phyloP scores from a whole-genome alignment of 2,113 vertebrate genomes.

The Dromaius novaehollandiae region DNA sequence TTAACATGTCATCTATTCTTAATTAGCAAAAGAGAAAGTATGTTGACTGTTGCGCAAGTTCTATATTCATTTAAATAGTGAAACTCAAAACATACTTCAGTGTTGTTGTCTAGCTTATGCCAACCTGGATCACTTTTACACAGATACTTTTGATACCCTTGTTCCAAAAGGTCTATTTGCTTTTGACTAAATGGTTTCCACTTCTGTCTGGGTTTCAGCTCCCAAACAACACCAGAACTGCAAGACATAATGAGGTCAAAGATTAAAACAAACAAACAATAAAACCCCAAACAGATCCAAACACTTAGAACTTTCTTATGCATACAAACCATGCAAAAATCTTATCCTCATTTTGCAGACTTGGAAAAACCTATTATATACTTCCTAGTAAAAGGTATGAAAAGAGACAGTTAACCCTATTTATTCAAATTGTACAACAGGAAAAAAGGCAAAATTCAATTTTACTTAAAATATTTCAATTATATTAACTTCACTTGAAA shows the following conservation, averaged over 20 bases:
- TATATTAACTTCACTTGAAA: not conserved
- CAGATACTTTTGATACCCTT: constrained; percentile 83
- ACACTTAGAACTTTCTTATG: not conserved
- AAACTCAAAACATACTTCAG: constrained; percentile 81
- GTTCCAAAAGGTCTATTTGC: constrained; percentile 89
- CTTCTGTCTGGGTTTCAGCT: constrained; percentile 88
- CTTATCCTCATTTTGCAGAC: not conserved
- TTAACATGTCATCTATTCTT: not conserved
- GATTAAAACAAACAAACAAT: not conserved
- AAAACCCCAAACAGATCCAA: not conserved
- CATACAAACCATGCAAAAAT: not conserved
- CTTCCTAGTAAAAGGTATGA: not conserved
- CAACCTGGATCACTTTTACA: constrained; percentile 71
- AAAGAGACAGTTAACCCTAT: not conserved
- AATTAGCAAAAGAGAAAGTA: not conserved
- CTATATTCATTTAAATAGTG: not conserved
- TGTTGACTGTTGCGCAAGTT: not conserved
- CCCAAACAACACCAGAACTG: constrained; percentile 96
- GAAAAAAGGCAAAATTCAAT: not conserved
- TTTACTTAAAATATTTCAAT: not conserved
- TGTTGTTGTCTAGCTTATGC: constrained; percentile 84
- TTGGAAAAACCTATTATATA: not conserved
- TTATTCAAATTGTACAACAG: not conserved
- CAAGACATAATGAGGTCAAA: not conserved
- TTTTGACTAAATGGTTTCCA: constrained; percentile 96